Evolutionary conservation across 2,888 invertebrate species (phyloP), one percentile per base, ranked within the genome.

Genomic region (Mythimna pallens): DNA sequence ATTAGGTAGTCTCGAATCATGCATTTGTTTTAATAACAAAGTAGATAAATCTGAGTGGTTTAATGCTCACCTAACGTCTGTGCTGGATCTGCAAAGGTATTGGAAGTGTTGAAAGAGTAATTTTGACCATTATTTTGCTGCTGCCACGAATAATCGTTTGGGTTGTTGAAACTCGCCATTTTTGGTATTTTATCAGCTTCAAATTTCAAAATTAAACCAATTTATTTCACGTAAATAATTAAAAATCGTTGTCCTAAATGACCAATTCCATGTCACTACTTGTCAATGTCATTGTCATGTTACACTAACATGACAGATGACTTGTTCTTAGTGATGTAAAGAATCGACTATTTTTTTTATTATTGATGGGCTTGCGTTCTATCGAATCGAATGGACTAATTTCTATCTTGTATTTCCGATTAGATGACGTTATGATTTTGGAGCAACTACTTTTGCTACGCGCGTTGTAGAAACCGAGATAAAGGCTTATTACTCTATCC

Each of bases 101-200:
- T 96, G 30, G 94, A 89, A 59, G 93, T 88, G 76, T 97, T 97
- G 78, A 96, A 97, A 69, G 96, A 95, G 83, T 96, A 97, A 85
- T 89, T 95, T 87, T 94, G 95, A 77, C 90, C 93, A 74, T 87
- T 92, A 82, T 90, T 94, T 90, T 94, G 96, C 66, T 88, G 84
- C 88, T 95, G 96, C 96, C 96, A 96, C 22, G 93, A 90, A 82
- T 88, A 95, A 70, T 96, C 96, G 73, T 94, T 95, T 72, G 93
- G 93, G 85, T 95, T 94, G 66, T 91, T 92, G 78, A 86, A 95
- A 82, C 93, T 93, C n/a, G 96, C 92, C 96, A 95, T 95, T 20
- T 65, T 86, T 54, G 9, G 50, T 55, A 52, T 66, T 36, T 65
- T 20, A 64, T 67, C 22, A 63, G 14, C 12, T 71, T 34, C 59